Evolutionary conservation across 2,797 vertebrate species (phyloP), one percentile per base, ranked within the genome.

Genomic region (Silurus lanzhouensis): DNA sequence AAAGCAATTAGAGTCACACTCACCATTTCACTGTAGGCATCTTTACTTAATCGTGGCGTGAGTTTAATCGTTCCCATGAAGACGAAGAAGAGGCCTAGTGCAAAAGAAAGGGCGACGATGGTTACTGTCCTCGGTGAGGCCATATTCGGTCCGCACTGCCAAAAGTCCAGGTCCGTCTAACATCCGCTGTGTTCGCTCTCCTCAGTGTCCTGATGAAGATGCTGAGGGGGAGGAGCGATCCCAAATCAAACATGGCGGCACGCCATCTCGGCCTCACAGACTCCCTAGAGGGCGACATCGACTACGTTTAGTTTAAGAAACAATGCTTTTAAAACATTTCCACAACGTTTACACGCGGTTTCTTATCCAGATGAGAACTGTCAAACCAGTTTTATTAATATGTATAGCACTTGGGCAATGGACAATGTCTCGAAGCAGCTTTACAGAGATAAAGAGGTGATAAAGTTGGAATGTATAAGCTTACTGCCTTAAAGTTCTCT

Each of bases 1-100:
- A 57, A 38, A 38, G 38, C 38, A 38, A 83, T 46, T 55, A 48
- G 38, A 52, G 9, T 17, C 94, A 92, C 93, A 93, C 92, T 98
- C 94, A 99, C 98, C 98, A 99, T 99, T 91, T 99, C 98, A 82
- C 94, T 96, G 94, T 99, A 98, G 2, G 98, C 97, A 88, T 99
- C 98, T 93, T 97, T 99, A 95, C 97, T 99, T 84, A 99, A 96
- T 77, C 97, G 95, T 6, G 98, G 98, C 0, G 98, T 98, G 91
- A 99, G 94, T 87, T 99, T 99, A 91, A 99, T 98, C 87, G 98
- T 98, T n/a, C 97, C 98, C 98, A 99, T 99, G 46, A 99, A 99
- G 78, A 99, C 97, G 78, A 99, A 99, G 91, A 99, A 99, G 48
- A 99, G 94, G 67, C 98, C 98, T 86, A 99, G 91, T 57, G 98